Evolutionary conservation across 92 coral and sea anemone species (phyloP).

Genomic region (Anthopleura xanthogrammica): DNA sequence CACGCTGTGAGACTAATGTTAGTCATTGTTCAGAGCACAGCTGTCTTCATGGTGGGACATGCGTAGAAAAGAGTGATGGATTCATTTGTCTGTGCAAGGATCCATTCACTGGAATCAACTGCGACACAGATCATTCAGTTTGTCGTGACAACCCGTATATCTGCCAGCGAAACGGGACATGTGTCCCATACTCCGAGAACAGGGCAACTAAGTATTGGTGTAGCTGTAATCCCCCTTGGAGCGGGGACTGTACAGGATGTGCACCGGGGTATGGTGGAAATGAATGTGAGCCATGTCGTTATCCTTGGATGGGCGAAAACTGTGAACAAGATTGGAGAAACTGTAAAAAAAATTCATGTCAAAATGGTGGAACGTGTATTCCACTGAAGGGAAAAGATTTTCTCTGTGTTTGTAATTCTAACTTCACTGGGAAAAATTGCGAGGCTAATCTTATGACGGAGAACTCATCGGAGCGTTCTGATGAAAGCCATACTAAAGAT

Average conservation of each 20-base stretch:
- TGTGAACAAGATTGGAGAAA: conserved; percentile 67
- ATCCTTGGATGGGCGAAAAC: conserved; percentile 74
- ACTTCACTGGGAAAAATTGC: conserved; percentile 46
- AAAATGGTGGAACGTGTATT: conserved; percentile 61
- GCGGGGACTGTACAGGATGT: conserved; percentile 65
- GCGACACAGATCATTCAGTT: conserved; percentile 70
- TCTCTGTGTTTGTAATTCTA: conserved; percentile 52
- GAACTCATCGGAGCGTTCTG: too few species aligned
- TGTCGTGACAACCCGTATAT: conserved; percentile 56
- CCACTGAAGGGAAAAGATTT: conserved; percentile 57
- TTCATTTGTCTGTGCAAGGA: conserved; percentile 62
- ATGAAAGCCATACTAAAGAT: too few species aligned
- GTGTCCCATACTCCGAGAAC: conserved; percentile 62
- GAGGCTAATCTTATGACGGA: not conserved
- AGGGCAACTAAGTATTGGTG: conserved; percentile 43
- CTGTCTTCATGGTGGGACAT: conserved; percentile 69
- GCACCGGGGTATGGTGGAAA: conserved; percentile 69
- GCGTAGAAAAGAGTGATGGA: conserved; percentile 66
- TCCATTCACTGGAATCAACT: conserved; percentile 67
- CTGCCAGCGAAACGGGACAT: conserved; percentile 67
- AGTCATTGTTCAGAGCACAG: conserved; percentile 44
- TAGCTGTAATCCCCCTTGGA: conserved; percentile 66
- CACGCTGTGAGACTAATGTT: conserved; percentile 47
- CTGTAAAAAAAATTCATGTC: conserved; percentile 62
- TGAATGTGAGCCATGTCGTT: conserved; percentile 56